Base-by-base conservation (phyloP, 2,888 invertebrate genomes). In the Gandaritis pyraliata region DNA sequence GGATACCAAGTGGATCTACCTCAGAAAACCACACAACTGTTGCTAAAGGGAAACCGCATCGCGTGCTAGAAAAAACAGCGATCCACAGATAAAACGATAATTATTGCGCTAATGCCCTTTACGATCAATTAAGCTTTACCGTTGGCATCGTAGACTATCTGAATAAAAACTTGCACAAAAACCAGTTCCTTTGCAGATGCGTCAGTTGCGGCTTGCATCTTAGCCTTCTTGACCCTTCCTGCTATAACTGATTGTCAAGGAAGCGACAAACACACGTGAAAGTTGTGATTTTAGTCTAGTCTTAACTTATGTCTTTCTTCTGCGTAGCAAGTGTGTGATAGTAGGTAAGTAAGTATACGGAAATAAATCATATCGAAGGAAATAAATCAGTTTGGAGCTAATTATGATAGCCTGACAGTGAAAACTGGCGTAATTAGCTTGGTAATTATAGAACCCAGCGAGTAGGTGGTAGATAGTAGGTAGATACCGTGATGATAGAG, bases 11-110 rank as follows among this genome's bases (percentile, higher is more conserved):
- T 39, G 11, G 13, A 47, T 47, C 54, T 18, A 54, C 46, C 18
- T 58, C 36, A 68, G 72, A 61, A 64, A 67, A 18, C 13, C 4
- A 33, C 33, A 29, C 56, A 71, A 53, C 64, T 65, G 71, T 73
- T 72, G 57, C 69, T 71, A 72, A 71, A 73, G 60, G 76, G 70
- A 74, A 76, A 72, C 68, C 23, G 67, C 70, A 69, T 69, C 70
- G n/a, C n/a, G 70, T 72, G 66, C 53, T 48, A 53, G 58, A 71
- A 67, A 58, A 70, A 69, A 63, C 53, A 38, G 51, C 61, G 53
- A 64, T 65, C 53, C 36, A 41, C 39, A 29, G 60, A 49, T 49
- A 46, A 49, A 54, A 45, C 30, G 6, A 18, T 54, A 54, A 60
- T 50, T 54, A 49, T 23, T 41, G 16, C 45, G 45, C 23, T 29